phyloP scores from a whole-genome alignment of 2,797 vertebrate species.

The Harpagifer antarcticus region DNA sequence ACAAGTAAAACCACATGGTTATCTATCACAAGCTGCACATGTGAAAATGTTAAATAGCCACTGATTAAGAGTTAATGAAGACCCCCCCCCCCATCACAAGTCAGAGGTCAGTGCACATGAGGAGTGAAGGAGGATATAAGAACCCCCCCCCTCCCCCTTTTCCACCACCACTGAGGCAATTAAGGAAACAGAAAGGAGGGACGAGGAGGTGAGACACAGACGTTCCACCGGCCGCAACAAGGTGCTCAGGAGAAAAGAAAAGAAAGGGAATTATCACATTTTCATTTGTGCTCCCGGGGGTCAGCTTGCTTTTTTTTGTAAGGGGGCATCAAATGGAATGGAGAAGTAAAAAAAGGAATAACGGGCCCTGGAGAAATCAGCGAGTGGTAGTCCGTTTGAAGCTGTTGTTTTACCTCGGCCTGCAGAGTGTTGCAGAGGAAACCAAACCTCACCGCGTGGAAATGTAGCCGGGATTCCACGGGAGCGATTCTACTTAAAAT shows the following conservation, averaged over 20 bases:
- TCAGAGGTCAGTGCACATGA: constrained; percentile 86
- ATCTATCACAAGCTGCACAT: constrained; percentile 85
- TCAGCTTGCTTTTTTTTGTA: constrained; percentile 91
- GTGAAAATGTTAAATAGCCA: constrained; percentile 81
- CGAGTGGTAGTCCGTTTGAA: constrained; percentile 90
- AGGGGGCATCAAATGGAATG: constrained; percentile 97
- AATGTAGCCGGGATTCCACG: constrained; percentile 79
- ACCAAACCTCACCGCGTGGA: constrained; percentile 84
- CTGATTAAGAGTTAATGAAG: constrained; percentile 89
- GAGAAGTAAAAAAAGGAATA: constrained; percentile 89
- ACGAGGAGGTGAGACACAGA: constrained; percentile 79
- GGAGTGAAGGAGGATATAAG: constrained; percentile 76
- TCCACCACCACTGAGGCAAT: constrained; percentile 80
- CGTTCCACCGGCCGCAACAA: constrained; percentile 83
- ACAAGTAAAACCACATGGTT: constrained; percentile 78
- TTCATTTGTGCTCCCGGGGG: constrained; percentile 93
- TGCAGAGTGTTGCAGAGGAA: constrained; percentile 86
- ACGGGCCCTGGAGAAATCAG: constrained; percentile 93
- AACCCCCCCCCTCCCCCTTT: constrained; percentile 4
- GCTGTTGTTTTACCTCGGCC: constrained; percentile 92
- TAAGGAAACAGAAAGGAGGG: constrained; percentile 69
- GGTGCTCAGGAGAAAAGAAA: constrained; percentile 68
- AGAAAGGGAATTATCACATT: constrained; percentile 86
- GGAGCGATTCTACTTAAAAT: constrained; percentile 65
- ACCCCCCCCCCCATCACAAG: constrained; percentile 73